Evolutionary conservation across 2,797 vertebrate species (phyloP), one percentile per base, ranked within the genome.

Genomic region (Naso thynnoides): DNA sequence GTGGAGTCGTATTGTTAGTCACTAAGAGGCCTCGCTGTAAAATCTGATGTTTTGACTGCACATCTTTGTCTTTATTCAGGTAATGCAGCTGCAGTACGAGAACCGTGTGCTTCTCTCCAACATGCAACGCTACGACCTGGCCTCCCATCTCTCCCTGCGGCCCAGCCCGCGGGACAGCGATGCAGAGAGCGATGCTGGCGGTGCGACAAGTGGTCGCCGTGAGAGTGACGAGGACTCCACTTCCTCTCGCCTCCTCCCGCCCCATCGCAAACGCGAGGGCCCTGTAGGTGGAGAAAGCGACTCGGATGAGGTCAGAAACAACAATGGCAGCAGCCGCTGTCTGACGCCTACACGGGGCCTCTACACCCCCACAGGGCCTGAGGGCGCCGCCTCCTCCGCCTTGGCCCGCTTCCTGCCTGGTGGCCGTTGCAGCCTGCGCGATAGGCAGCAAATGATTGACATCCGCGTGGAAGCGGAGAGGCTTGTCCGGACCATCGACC

Each of bases 61-160:
- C 36, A 18, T 62, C 2, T 60, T 13, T 26, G 39, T 58, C 15
- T 56, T 48, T 38, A 10, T 48, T 21, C 70, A 94, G 93, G 92
- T 99, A 42, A 98, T 99, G 97, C 97, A 99, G 85, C 95, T 99
- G 52, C 98, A 99, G 90, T 99, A 99, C 6, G 98, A 99, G 91
- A 99, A 99, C 82, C 95, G 96, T 5, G 96, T 98, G 60, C 93
- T 99, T 2, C 96, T 98, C 91, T 97, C 97, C 87, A 98, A 97
- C 93, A 97, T 98, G 97, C 97, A 98, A 79, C 97, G 97, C 73
- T 98, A 97, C 4, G 97, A 98, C 85, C 85, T 98, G 86, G 95
- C 97, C 70, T 96, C 97, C 67, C 97, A 98, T 13, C 94, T 98
- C 15, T 97, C 96, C 0, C 95, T 98, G 90, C 93, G 96, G 0